Conservation (phyloP, 2,113 vertebrate genomes). For the Psammodynastes pulverulentus region DNA sequence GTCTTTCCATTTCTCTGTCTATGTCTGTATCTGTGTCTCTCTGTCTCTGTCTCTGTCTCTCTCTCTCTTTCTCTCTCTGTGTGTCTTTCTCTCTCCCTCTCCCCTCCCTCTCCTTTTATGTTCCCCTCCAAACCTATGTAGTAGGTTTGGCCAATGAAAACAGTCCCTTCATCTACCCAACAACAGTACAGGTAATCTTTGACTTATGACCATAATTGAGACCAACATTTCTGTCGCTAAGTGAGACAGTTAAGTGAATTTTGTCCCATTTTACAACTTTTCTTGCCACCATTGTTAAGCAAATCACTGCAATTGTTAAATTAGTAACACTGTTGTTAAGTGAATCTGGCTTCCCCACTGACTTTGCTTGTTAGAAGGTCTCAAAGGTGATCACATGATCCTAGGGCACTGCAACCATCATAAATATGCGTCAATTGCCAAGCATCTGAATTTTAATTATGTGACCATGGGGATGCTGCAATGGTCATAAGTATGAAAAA, state of each 20-base stretch:
- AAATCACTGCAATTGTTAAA: neutral
- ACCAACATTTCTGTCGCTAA: neutral
- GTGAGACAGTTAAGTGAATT: neutral
- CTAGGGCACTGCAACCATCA: neutral
- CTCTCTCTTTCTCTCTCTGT: neutral
- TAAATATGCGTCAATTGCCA: neutral
- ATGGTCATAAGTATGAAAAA: neutral
- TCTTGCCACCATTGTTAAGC: neutral
- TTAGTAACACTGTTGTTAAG: neutral
- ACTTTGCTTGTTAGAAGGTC: neutral
- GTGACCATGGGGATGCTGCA: neutral
- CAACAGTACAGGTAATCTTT: neutral
- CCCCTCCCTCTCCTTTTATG: neutral
- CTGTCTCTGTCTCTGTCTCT: neutral
- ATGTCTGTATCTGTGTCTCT: neutral
- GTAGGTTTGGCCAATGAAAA: neutral
- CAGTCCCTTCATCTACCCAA: neutral
- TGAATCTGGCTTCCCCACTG: neutral
- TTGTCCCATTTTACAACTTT: neutral
- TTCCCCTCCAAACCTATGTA: neutral
- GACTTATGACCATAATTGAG: too few species aligned
- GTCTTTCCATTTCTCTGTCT: too few species aligned
- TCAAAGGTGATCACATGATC: neutral
- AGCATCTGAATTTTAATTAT: neutral
- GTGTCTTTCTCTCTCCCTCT: too few species aligned